These are phyloP conservation scores for Fratercula arctica DNA, from an alignment of 2,797 vertebrate species.

Conservation along the genomic window DNA sequence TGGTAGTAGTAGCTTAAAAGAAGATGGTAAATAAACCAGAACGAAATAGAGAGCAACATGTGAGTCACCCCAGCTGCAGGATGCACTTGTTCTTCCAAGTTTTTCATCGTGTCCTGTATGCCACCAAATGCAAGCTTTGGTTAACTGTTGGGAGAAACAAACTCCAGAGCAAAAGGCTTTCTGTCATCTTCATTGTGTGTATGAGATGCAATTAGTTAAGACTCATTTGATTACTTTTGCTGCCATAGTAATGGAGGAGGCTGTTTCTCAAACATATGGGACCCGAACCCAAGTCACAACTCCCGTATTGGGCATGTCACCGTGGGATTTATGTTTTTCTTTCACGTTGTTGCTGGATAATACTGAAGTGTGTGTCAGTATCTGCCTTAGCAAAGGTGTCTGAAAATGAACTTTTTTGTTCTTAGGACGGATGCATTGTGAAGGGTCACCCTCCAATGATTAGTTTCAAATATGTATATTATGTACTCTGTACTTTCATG, in stretches of 20 bases:
- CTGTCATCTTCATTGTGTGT: neutral
- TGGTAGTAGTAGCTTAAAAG: neutral
- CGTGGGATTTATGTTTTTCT: neutral
- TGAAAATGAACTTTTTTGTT: neutral
- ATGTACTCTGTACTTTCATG: neutral
- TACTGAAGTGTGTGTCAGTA: neutral
- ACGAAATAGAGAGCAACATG: neutral
- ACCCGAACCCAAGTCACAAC: neutral
- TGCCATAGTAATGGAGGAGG: neutral
- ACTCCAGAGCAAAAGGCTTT: neutral
- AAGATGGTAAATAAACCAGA: neutral
- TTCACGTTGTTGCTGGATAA: neutral
- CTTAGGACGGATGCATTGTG: neutral
- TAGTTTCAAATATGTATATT: neutral
- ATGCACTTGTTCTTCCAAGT: neutral
- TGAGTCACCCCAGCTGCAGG: neutral
- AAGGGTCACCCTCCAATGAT: neutral
- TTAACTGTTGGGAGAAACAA: neutral
- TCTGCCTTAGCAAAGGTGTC: neutral
- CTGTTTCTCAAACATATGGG: neutral
- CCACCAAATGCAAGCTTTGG: neutral
- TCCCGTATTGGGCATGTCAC: neutral
- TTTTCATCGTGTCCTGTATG: neutral
- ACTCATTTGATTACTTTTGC: neutral
- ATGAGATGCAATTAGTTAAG: neutral